phyloP scores from a whole-genome alignment of 2,888 invertebrate species.

The Bhutanitis thaidina region DNA sequence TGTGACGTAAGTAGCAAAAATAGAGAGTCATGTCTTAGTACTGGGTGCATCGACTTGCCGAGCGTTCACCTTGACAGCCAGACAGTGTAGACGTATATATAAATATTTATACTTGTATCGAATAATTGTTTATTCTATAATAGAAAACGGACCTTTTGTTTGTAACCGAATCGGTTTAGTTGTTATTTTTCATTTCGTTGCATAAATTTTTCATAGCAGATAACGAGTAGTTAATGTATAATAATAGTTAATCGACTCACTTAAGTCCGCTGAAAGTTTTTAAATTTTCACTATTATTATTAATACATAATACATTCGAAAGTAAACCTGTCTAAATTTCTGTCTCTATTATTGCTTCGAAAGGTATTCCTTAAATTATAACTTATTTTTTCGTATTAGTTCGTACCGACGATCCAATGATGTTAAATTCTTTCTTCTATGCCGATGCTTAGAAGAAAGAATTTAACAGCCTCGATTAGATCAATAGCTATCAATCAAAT shows the following conservation, averaged over 20 bases:
- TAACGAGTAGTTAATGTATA: too few relatives aligned
- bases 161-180: neutral
- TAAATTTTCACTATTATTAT: too few relatives aligned
- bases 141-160: neutral
- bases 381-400: too few relatives aligned
- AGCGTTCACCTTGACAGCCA: conserved; percentile 17
- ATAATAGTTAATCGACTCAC: too few relatives aligned
- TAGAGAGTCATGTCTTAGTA: neutral
- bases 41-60: conserved; percentile 16
- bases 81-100: conserved; percentile 1
- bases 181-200: conserved; percentile 1
- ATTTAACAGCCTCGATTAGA: neutral
- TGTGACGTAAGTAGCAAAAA: conserved; percentile 7
- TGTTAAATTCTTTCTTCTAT: too few relatives aligned
- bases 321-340: too few relatives aligned
- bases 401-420: too few relatives aligned
- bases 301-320: too few relatives aligned
- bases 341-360: too few relatives aligned
- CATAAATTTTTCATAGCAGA: neutral
- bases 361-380: too few relatives aligned
- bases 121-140: conserved; percentile 12
- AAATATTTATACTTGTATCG: neutral
- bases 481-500: neutral
- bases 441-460: too few relatives aligned
- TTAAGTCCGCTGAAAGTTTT: too few relatives aligned